phyloP scores from a whole-genome alignment of 2,113 vertebrate genomes.

The Ciconia stormi region DNA sequence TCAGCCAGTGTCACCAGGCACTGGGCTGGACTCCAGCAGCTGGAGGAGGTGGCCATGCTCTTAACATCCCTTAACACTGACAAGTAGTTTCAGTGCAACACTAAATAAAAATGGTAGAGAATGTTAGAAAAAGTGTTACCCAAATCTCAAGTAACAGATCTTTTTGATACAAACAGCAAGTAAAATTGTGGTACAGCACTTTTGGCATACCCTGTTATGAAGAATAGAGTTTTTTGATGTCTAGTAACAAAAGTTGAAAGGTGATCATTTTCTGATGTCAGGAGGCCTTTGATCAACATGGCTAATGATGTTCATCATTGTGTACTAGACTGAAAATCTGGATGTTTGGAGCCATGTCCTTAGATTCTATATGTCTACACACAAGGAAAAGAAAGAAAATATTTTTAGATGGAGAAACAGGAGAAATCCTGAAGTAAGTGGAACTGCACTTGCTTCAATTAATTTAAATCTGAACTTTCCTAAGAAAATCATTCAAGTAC shows the following conservation, averaged over 20 bases:
- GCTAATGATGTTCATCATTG: background rate
- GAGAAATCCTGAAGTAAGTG: background rate
- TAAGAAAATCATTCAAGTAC: background rate
- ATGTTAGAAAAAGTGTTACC: background rate
- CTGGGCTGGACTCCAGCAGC: background rate
- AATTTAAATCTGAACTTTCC: background rate
- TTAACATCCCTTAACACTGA: background rate
- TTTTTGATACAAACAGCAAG: background rate
- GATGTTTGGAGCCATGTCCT: background rate
- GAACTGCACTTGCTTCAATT: background rate
- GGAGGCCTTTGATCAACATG: background rate
- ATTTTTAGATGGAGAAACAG: background rate
- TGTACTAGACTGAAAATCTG: background rate
- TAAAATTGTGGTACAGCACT: background rate
- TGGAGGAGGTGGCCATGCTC: background rate
- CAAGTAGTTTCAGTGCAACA: background rate
- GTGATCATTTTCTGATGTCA: background rate
- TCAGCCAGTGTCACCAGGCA: background rate
- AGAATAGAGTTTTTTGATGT: background rate
- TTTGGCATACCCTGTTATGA: background rate
- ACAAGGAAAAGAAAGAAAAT: background rate
- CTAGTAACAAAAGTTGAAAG: background rate
- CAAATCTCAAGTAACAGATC: background rate
- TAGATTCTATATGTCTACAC: no score
- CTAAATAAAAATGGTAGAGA: background rate